phyloP scores from a whole-genome alignment of 2,888 invertebrate species.

The Neria commutata region DNA sequence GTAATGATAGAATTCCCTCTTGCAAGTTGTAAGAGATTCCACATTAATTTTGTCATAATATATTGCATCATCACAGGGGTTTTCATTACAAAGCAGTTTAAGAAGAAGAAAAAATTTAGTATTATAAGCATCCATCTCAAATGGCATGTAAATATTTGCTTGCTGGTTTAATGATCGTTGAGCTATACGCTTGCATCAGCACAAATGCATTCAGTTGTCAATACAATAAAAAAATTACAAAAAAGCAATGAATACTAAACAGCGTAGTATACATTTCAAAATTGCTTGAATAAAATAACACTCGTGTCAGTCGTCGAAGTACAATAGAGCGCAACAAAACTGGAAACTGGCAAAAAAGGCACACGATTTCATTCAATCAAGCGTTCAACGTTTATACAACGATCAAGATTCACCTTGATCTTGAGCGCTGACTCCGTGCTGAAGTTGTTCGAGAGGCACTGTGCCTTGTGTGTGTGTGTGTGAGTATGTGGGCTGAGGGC shows the following conservation, averaged over 20 bases:
- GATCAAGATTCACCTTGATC: constrained; percentile 22
- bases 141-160: too few species aligned
- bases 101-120: too few species aligned
- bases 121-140: too few species aligned
- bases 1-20: too few species aligned
- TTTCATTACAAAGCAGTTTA: too few species aligned
- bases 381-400: background rate
- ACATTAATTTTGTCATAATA: too few species aligned
- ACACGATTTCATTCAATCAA: constrained; percentile 1
- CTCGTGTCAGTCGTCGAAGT: background rate
- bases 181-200: too few species aligned
- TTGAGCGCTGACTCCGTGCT: constrained; percentile 1
- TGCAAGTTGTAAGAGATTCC: too few species aligned
- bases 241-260: background rate
- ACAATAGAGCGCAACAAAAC: background rate
- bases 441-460: background rate
- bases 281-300: background rate
- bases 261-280: background rate
- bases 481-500: background rate
- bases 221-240: constrained; percentile 9
- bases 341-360: background rate
- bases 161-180: too few species aligned
- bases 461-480: background rate
- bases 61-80: too few species aligned
- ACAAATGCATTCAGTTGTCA: too few species aligned